phyloP scores from a whole-genome alignment of 2,113 vertebrate genomes.

The Lanius ludovicianus region DNA sequence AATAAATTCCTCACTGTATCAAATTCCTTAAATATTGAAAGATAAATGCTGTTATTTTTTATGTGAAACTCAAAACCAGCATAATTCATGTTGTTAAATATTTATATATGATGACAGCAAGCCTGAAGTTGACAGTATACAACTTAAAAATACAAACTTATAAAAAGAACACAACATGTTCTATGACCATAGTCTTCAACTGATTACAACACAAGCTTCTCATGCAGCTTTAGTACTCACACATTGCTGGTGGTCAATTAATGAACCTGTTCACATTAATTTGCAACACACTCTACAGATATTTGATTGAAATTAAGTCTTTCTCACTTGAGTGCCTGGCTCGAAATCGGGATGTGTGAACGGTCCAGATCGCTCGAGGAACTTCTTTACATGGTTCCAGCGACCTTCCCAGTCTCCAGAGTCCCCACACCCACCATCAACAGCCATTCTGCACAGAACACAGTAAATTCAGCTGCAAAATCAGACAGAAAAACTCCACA shows the following conservation, averaged over 20 bases:
- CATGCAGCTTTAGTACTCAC: not conserved
- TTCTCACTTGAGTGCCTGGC: constrained; percentile 92
- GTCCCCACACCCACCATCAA: constrained; percentile 89
- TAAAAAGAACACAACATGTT: not conserved
- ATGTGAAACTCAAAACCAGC: not conserved
- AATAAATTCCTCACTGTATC: not conserved
- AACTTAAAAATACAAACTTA: not conserved
- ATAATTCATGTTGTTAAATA: not conserved
- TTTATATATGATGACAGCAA: not conserved
- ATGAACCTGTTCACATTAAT: not conserved
- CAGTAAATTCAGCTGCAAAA: constrained; percentile 81
- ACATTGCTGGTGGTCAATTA: not conserved
- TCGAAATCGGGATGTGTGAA: constrained; percentile 99
- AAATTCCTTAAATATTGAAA: not conserved
- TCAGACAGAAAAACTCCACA: constrained; percentile 41
- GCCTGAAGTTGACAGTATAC: not conserved
- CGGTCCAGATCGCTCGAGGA: constrained; percentile 94
- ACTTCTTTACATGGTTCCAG: constrained; percentile 97
- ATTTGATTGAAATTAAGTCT: constrained; percentile 70
- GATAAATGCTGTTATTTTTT: not conserved
- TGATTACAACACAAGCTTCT: not conserved
- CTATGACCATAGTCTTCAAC: not conserved
- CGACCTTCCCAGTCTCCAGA: constrained; percentile 93
- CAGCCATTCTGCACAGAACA: constrained; percentile 93
- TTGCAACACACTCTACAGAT: constrained; percentile 56